Conservation (phyloP, 2,888 invertebrate species). For the Formica aserva region DNA sequence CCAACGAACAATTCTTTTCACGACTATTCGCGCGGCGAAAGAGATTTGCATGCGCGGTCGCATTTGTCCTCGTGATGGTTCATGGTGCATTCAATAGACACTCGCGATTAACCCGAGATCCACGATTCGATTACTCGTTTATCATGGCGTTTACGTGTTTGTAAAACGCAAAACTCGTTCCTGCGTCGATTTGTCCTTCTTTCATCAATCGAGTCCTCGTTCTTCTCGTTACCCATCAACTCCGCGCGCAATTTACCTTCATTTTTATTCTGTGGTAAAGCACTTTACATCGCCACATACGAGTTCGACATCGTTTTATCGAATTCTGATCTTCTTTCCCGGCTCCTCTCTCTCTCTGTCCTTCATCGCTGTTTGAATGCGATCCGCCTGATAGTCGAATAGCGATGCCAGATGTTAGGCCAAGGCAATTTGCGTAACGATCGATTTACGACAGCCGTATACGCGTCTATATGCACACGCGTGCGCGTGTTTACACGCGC, state of each 20-base stretch:
- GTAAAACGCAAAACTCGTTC: conserved; percentile 68
- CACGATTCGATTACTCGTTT: conserved; percentile 71
- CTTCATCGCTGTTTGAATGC: conserved; percentile 69
- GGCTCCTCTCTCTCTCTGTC: not conserved
- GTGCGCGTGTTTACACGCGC: not conserved
- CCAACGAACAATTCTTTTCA: conserved; percentile 13
- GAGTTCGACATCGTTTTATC: conserved; percentile 72
- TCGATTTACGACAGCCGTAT: conserved; percentile 75
- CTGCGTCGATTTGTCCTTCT: conserved; percentile 55
- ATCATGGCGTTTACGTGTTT: conserved; percentile 65
- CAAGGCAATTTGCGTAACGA: conserved; percentile 77
- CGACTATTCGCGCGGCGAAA: conserved; percentile 39
- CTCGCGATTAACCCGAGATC: conserved; percentile 66
- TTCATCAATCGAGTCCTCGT: conserved; percentile 19
- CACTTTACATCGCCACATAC: conserved; percentile 65
- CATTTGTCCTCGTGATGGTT: conserved; percentile 51
- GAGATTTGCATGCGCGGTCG: conserved; percentile 53
- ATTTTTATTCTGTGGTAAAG: conserved; percentile 49
- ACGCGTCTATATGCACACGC: conserved; percentile 41
- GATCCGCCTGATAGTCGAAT: conserved; percentile 80
- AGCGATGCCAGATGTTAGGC: conserved; percentile 74
- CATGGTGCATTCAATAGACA: conserved; percentile 46
- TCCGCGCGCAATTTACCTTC: conserved; percentile 56
- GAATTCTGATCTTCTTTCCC: conserved; percentile 71
- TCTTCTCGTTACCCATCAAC: conserved; percentile 17